phyloP scores from a whole-genome alignment of 2,797 vertebrate species.

The Picus viridis region DNA sequence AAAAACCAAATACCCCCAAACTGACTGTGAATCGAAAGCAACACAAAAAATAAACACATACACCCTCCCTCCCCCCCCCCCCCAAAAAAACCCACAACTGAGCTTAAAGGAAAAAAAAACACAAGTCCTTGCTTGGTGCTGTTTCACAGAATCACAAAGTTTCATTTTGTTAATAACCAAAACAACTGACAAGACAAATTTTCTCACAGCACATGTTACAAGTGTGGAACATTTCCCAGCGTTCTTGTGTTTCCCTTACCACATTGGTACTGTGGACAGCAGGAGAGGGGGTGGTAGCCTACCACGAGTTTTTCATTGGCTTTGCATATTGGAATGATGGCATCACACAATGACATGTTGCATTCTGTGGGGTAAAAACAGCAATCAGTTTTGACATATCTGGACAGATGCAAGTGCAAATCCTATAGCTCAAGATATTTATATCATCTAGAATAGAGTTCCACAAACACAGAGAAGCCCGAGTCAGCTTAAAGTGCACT shows the following conservation, averaged over 20 bases:
- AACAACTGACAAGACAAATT: neutral
- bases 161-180: neutral
- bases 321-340: conserved; percentile 84
- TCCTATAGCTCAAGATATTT: neutral
- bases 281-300: conserved; percentile 87
- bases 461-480: neutral
- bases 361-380: conserved; percentile 82
- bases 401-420: neutral
- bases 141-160: neutral
- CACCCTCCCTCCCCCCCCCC: too few relatives aligned
- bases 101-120: neutral
- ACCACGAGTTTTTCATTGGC: conserved; percentile 85
- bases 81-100: too few relatives aligned
- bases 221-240: neutral
- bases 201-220: neutral
- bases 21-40: neutral
- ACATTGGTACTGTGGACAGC: conserved; percentile 94
- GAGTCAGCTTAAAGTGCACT: neutral
- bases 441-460: neutral
- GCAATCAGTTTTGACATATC: neutral
- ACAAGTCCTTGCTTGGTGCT: neutral
- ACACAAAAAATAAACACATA: neutral
- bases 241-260: conserved; percentile 79
- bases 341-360: conserved; percentile 91
- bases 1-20: neutral